A percentile compares a stretch with the other conserved stretches of the same genome.
Conservation (phyloP, 2,888 invertebrate genomes). For the Agapostemon virescens region DNA sequence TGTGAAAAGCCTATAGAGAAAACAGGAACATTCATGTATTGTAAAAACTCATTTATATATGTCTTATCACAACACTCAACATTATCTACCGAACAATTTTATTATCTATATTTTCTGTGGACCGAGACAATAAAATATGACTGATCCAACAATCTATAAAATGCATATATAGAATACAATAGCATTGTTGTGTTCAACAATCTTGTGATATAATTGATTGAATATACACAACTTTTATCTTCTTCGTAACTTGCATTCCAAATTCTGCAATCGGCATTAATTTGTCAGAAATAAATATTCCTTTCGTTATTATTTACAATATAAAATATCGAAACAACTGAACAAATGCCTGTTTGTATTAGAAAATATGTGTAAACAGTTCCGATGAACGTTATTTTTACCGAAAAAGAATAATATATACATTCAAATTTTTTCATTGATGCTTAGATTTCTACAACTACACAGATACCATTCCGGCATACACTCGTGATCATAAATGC, state of each 20-base stretch:
- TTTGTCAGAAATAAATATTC: background rate
- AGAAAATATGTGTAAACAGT: background rate
- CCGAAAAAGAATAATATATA: background rate
- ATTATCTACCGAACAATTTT: background rate
- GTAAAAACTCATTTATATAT: constrained; percentile 28
- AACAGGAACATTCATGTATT: constrained; percentile 59
- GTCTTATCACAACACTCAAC: constrained; percentile 3
- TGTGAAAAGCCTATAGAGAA: constrained; percentile 65
- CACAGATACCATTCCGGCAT: background rate
- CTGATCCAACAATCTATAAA: background rate
- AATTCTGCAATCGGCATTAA: background rate
- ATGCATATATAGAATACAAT: background rate
- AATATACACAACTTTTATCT: background rate
- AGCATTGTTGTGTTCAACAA: background rate
- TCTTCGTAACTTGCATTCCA: background rate
- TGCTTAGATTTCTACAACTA: constrained; percentile 4
- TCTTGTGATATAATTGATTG: background rate
- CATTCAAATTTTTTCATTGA: background rate
- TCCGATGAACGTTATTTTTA: background rate
- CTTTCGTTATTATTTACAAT: background rate
- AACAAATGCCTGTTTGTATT: background rate
- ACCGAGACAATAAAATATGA: background rate
- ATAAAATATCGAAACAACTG: background rate
- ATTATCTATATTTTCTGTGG: background rate
- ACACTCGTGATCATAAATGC: constrained; percentile 16